A percentile compares a stretch with the other conserved stretches of the same genome.
Conservation (phyloP, 2,113 vertebrate genomes). For the Mirounga angustirostris region DNA sequence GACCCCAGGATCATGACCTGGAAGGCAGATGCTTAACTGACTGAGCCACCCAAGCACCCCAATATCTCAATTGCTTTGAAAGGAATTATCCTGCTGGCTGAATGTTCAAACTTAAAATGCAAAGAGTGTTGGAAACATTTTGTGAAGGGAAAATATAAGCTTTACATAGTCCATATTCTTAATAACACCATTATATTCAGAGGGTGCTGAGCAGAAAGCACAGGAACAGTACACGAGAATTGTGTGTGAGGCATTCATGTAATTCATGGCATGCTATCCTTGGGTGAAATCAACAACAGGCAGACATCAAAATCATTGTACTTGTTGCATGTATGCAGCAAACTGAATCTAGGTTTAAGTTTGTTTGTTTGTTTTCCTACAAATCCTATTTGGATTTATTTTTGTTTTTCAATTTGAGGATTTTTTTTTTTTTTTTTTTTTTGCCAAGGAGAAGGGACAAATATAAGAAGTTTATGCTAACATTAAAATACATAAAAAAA, state of each 20-base stretch:
- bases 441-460: background rate
- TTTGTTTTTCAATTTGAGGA: background rate
- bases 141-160: background rate
- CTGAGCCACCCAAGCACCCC: background rate
- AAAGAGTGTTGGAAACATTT: background rate
- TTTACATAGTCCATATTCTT: background rate
- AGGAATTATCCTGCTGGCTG: background rate
- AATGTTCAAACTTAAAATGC: background rate
- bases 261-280: background rate
- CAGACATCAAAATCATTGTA: background rate
- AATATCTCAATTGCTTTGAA: background rate
- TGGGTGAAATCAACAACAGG: background rate
- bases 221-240: background rate
- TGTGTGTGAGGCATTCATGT: background rate
- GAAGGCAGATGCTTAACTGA: background rate
- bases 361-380: background rate
- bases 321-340: background rate
- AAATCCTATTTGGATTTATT: background rate
- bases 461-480: background rate
- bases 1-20: background rate
- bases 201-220: background rate
- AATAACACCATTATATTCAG: background rate
- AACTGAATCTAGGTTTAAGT: background rate
- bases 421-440: constrained; percentile 10
- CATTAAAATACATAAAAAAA: background rate